Evolutionary conservation across 2,113 vertebrate species (phyloP), one percentile per base, ranked within the genome.

Genomic region (Pluvialis apricaria): DNA sequence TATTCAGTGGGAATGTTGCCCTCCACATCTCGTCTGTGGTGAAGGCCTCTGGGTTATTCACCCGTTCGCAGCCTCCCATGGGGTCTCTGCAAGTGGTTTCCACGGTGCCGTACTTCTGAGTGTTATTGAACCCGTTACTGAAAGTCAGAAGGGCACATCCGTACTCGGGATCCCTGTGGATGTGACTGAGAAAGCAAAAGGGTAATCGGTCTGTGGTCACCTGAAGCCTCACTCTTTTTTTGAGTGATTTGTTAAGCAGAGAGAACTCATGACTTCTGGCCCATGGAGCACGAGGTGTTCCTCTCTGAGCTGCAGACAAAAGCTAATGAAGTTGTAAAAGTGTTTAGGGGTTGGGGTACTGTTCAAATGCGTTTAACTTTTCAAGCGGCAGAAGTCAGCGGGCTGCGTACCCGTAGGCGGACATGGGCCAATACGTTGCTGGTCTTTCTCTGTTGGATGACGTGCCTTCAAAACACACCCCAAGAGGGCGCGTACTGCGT

Each of bases 121-220:
- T 6, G 47, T 12, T 65, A 5, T 0, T n/a, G 24, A 78, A 83
- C 38, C 38, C 4, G 0, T 75, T 32, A 5, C 55, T 52, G 68
- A 32, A 57, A 62, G 78, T 45, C 42, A 31, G 38, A n/a, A 80
- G 70, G 57, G 61, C 26, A 66, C 4, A 0, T 22, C 55, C 22
- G 1, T 34, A 1, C 42, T 29, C 0, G 2, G 54, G 57, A 65
- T 61, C 66, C 36, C 40, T 65, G 0, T 21, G 16, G 3, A 28
- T n/a, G 17, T 80, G 57, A 24, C 45, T 19, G 11, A 42, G 26
- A 83, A 73, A 85, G 40, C 18, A 34, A 38, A 81, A 47, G 8
- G 20, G 2, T 45, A 15, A 52, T 45, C 4, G 17, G 21, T 49
- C 32, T 14, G 49, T 49, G 61, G 32, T 6, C 28, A 49, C 32